Evolutionary conservation across 2,888 invertebrate genomes (phyloP), one percentile per base, ranked within the genome.

Genomic region (Eupithecia insigniata): DNA sequence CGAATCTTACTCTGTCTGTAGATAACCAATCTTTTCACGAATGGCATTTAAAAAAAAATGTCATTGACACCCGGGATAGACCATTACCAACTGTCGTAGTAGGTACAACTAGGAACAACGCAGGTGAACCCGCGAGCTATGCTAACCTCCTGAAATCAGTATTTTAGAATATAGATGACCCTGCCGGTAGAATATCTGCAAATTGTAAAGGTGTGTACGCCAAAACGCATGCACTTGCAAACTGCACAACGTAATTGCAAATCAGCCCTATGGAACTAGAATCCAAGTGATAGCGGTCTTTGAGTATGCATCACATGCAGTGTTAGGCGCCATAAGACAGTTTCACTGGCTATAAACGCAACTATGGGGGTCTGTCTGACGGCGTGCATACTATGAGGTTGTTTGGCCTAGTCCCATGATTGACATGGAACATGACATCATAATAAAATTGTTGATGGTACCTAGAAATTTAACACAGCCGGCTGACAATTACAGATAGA

Each of bases 301-400:
- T 70, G 70, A 68, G 18, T 73, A 70, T 73, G 64, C 73, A 65
- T 60, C 26, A 28, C 70, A 61, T 66, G 68, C 36, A 28, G 14
- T 34, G 26, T 34, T 26, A 64, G 73, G 70, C 70, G 73, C 70
- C 66, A 55, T 55, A n/a, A 68, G 6, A 61, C 60, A 22, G 55
- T 65, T 66, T 73, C 73, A 58, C 43, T 60, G 26, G 51, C 39
- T 39, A 36, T 69, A 64, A 71, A 69, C 51, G 43, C 58, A 28
- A 39, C 32, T 71, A 69, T 68, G 62, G 66, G 16, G 46, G 39
- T 66, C 67, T 51, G 36, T 66, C 67, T 51, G 39, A 66, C 14
- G 67, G 62, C 66, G 68, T 7, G 72, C 67, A 73, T 73, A 61
- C 34, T 66, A 69, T 66, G 39, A 51, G 66, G 51, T 55, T 39